Conservation (phyloP, 1,140 invertebrate species). For the Panulirus ornatus region DNA sequence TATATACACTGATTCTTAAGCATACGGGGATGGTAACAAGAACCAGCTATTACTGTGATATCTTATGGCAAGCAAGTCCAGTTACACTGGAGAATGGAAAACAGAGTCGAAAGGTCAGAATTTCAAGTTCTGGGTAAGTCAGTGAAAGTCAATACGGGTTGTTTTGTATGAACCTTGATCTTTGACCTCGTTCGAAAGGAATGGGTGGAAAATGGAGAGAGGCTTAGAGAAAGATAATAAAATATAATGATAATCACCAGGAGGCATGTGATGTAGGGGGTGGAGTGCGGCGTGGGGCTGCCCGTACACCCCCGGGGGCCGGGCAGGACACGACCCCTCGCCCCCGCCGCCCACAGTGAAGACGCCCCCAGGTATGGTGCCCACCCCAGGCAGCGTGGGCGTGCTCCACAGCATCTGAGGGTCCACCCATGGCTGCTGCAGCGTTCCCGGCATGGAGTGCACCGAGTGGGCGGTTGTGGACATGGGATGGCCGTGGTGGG, state of each 20-base stretch:
- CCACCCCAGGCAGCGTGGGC: conserved; percentile 22
- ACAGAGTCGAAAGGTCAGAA: no score
- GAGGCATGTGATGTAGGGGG: conserved; percentile 6
- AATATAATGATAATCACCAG: conserved; percentile 13
- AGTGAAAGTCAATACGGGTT: no score
- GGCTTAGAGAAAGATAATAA: neutral
- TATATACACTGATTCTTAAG: no score
- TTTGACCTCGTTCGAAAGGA: no score
- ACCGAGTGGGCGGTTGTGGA: conserved; percentile 51
- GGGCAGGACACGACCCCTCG: conserved; percentile 38
- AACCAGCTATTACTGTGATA: no score
- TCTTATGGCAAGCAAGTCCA: no score
- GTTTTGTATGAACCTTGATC: no score
- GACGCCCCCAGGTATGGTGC: conserved; percentile 11
- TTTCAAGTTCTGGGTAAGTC: no score
- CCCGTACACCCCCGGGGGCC: conserved; percentile 23
- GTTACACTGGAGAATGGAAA: no score
- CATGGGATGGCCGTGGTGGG: conserved; percentile 1
- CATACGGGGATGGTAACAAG: no score
- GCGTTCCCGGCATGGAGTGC: conserved; percentile 42
- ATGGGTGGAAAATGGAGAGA: no score
- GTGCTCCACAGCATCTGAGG: conserved; percentile 55
- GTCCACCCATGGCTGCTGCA: conserved; percentile 50
- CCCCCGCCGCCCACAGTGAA: conserved; percentile 44
- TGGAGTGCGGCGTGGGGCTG: conserved; percentile 42